phyloP scores from a whole-genome alignment of 2,797 vertebrate genomes.

The Clarias laeviceps region DNA sequence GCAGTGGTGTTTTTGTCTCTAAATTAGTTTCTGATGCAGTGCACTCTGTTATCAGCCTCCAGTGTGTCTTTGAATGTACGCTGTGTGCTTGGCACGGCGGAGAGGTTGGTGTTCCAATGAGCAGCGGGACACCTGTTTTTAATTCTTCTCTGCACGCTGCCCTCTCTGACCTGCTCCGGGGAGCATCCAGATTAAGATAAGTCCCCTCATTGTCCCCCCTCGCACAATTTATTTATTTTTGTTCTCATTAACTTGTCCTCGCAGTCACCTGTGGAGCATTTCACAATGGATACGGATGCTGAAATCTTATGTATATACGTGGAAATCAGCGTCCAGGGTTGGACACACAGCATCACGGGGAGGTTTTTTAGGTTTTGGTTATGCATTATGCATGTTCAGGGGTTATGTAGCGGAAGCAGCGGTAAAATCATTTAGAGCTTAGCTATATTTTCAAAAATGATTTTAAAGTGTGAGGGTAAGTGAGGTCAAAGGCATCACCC shows the following conservation, averaged over 20 bases:
- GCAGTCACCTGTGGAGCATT: conserved; percentile 36
- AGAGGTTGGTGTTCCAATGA: conserved; percentile 14
- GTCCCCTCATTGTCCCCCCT: conserved; percentile 40
- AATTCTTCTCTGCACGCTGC: conserved; percentile 39
- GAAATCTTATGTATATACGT: conserved; percentile 22
- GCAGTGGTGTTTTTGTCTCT: conserved; percentile 51
- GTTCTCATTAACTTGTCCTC: conserved; percentile 52
- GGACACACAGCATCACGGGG: conserved; percentile 8
- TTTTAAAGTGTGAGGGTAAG: neutral
- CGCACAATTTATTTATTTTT: conserved; percentile 4
- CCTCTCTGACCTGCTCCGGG: conserved; percentile 47
- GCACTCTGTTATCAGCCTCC: conserved; percentile 45
- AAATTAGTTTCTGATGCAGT: conserved; percentile 53
- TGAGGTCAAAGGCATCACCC: neutral
- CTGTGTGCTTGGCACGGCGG: neutral
- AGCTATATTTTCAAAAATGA: neutral
- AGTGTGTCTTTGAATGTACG: conserved; percentile 35
- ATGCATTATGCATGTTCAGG: conserved; percentile 1
- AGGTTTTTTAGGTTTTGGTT: neutral
- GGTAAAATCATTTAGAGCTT: neutral
- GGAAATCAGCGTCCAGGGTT: conserved; percentile 1
- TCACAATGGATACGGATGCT: conserved; percentile 1
- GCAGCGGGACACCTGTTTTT: conserved; percentile 50
- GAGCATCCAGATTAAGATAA: conserved; percentile 54
- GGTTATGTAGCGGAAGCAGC: neutral